Evolutionary conservation across 1,140 invertebrate genomes (phyloP).

Genomic region (Hermetia illucens): DNA sequence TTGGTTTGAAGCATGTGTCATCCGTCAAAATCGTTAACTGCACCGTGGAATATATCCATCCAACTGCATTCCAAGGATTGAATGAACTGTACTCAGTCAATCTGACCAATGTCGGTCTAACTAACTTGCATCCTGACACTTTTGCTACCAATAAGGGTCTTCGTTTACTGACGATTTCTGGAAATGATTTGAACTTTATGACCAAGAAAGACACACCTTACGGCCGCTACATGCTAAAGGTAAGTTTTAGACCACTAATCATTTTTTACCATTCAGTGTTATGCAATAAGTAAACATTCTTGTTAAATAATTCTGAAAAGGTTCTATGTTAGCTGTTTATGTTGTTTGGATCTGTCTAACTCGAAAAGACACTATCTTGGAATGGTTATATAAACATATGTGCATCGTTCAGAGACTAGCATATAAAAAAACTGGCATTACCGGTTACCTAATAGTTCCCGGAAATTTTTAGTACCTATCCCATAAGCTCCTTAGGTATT

Average conservation of each 20-base stretch:
- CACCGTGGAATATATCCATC: conserved; percentile 35
- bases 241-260: no score
- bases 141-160: conserved; percentile 49
- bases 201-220: conserved; percentile 10
- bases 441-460: no score
- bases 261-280: no score
- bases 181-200: conserved; percentile 42
- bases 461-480: no score
- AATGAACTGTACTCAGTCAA: conserved; percentile 48
- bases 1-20: conserved; percentile 39
- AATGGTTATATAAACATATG: no score
- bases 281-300: conserved; percentile 20
- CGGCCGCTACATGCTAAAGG: conserved; percentile 21
- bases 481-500: no score
- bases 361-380: no score
- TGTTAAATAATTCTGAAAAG: neutral
- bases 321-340: neutral
- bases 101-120: conserved; percentile 45
- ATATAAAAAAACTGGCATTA: no score
- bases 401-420: no score
- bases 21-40: conserved; percentile 43
- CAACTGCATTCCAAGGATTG: conserved; percentile 47
- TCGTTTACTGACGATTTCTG: conserved; percentile 45
- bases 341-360: neutral
- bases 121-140: conserved; percentile 45